phyloP scores from a whole-genome alignment of 2,888 invertebrate species.

The Calliopum simillimum region DNA sequence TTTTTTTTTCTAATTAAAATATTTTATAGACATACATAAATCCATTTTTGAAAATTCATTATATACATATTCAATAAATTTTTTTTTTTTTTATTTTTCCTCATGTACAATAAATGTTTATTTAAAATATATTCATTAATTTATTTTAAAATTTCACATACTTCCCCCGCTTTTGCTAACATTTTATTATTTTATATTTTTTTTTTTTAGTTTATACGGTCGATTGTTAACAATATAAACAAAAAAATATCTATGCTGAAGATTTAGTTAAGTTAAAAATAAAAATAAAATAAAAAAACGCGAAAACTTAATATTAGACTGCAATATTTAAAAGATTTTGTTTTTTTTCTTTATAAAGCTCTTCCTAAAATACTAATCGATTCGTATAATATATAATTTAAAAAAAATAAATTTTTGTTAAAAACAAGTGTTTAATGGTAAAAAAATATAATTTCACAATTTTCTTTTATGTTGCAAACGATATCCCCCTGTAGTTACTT shows the following conservation, averaged over 20 bases:
- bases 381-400: slow-evolving; percentile 50
- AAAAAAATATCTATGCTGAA: too few relatives aligned
- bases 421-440: slow-evolving; percentile 13
- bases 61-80: slow-evolving; percentile 38
- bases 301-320: too few relatives aligned
- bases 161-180: slow-evolving; percentile 51
- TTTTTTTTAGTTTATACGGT: slow-evolving; percentile 17
- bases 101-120: slow-evolving; percentile 19
- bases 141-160: slow-evolving; percentile 35
- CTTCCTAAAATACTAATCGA: slow-evolving; percentile 55
- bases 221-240: too few relatives aligned
- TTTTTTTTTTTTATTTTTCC: slow-evolving; percentile 40
- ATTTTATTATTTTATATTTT: slow-evolving; percentile 39
- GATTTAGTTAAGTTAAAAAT: too few relatives aligned
- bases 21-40: slow-evolving; percentile 36
- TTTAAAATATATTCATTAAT: slow-evolving; percentile 16
- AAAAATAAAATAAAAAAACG: too few relatives aligned
- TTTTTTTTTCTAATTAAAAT: slow-evolving; percentile 41
- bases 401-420: slow-evolving; percentile 4
- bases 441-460: slow-evolving; percentile 36
- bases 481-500: slow-evolving; percentile 14
- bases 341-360: too few relatives aligned
- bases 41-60: slow-evolving; percentile 31
- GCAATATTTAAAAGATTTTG: too few relatives aligned
- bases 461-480: slow-evolving; percentile 4